phyloP scores from a whole-genome alignment of 1,140 invertebrate genomes.

The Heliconius congener region DNA sequence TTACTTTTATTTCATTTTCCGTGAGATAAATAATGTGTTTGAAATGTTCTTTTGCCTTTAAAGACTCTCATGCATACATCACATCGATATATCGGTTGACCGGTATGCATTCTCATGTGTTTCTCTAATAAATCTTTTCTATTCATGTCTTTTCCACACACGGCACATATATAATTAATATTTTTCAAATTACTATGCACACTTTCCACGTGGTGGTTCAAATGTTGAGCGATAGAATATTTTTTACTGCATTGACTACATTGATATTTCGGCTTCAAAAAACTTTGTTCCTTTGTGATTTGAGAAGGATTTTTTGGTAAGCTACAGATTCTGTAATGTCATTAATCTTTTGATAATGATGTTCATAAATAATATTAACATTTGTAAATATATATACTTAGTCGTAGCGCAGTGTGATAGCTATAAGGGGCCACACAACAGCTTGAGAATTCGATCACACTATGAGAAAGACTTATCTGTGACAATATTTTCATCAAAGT shows the following conservation, averaged over 20 bases:
- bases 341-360: not conserved
- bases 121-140: conserved; percentile 46
- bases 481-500: no score
- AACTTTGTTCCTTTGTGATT: conserved; percentile 32
- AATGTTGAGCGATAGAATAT: conserved; percentile 42
- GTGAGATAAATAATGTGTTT: conserved; percentile 50
- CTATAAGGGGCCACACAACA: no score
- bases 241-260: conserved; percentile 48
- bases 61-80: conserved; percentile 51
- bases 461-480: no score
- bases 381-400: no score
- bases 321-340: conserved; percentile 41
- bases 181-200: conserved; percentile 41
- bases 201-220: conserved; percentile 41
- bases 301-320: conserved; percentile 42
- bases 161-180: conserved; percentile 39
- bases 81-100: conserved; percentile 50
- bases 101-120: conserved; percentile 46
- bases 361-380: not conserved
- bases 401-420: no score
- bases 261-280: conserved; percentile 43
- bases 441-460: no score
- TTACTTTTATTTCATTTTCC: conserved; percentile 36
- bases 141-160: conserved; percentile 51
- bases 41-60: conserved; percentile 48